phyloP scores from a whole-genome alignment of 2,113 vertebrate species.

The Charadrius vociferus region DNA sequence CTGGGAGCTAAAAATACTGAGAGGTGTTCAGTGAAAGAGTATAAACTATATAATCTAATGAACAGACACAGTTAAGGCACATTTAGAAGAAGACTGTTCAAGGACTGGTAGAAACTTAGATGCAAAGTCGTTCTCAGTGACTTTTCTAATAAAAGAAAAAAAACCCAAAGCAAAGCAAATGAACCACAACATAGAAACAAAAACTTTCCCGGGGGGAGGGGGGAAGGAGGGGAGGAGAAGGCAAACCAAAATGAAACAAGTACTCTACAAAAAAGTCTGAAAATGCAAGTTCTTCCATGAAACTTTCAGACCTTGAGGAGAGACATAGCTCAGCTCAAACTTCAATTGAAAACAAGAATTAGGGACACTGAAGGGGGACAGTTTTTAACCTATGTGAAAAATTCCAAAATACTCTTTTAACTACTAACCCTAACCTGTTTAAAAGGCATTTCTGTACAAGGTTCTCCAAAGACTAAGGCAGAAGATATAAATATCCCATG shows the following conservation, averaged over 20 bases:
- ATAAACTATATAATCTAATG: background rate
- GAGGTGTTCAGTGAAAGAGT: background rate
- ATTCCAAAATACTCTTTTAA: background rate
- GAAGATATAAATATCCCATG: background rate
- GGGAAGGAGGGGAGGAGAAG: too few species aligned
- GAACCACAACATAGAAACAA: background rate
- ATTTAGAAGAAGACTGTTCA: background rate
- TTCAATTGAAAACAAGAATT: background rate
- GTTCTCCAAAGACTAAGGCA: background rate
- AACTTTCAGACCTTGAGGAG: background rate
- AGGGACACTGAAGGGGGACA: background rate
- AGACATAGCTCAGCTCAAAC: background rate
- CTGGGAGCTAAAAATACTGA: background rate
- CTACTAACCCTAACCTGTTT: background rate
- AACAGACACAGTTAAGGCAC: background rate
- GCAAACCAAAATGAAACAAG: background rate
- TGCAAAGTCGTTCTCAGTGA: background rate
- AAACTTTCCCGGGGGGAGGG: background rate
- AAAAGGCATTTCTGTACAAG: background rate
- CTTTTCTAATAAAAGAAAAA: background rate
- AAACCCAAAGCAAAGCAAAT: accelerated
- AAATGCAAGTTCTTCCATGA: background rate
- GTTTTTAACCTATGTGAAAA: background rate
- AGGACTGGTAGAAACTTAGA: background rate
- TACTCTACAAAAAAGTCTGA: background rate